Conservation (phyloP, 2,113 vertebrate species). For the Anolis carolinensis region DNA sequence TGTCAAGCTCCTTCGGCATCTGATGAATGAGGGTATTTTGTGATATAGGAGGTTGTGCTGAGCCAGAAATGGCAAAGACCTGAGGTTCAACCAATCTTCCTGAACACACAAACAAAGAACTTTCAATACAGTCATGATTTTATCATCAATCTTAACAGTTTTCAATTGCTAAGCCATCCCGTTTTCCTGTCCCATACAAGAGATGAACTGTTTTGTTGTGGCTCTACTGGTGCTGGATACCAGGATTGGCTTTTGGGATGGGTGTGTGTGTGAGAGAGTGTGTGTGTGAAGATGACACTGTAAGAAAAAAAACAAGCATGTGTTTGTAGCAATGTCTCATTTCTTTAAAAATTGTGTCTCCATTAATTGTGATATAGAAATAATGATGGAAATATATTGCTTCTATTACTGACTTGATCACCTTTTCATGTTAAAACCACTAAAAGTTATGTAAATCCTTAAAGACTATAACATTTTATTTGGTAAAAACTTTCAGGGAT, state of each 20-base stretch:
- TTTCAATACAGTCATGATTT: conserved; percentile 10
- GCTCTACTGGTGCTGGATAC: background rate
- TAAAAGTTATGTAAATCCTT: too few species aligned
- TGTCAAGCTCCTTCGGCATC: background rate
- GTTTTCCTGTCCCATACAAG: background rate
- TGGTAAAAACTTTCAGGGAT: too few species aligned
- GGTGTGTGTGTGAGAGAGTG: too few species aligned
- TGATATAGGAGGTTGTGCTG: conserved; percentile 3
- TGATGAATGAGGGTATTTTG: conserved; percentile 19
- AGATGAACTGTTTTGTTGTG: background rate
- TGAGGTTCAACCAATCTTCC: conserved; percentile 1
- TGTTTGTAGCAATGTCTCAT: background rate
- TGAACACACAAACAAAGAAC: conserved; percentile 7
- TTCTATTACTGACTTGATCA: background rate
- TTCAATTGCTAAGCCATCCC: conserved; percentile 1
- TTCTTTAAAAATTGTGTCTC: background rate
- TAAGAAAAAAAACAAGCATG: background rate
- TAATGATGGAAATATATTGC: background rate
- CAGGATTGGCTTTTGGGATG: background rate
- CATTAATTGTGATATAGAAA: background rate
- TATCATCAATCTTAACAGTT: background rate
- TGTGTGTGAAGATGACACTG: background rate
- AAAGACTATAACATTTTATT: too few species aligned
- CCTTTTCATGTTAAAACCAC: background rate
- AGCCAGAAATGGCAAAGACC: conserved; percentile 8